phyloP scores from a whole-genome alignment of 2,797 vertebrate species.

The Danio aesculapii region DNA sequence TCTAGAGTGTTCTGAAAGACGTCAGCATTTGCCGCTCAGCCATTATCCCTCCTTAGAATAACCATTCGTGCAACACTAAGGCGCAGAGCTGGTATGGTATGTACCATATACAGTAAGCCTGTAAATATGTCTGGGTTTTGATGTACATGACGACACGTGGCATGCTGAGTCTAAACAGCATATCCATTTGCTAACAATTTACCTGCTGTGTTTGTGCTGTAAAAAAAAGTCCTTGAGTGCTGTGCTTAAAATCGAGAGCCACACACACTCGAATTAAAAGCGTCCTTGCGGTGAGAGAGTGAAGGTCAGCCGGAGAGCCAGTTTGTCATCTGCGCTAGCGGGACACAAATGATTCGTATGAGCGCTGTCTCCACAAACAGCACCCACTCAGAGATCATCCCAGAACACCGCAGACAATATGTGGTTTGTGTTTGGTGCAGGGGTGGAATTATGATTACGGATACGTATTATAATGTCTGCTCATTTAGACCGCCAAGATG shows the following conservation, averaged over 20 bases:
- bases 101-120: background rate
- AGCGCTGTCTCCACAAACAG: conserved; percentile 17
- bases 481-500: background rate
- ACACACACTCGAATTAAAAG: conserved; percentile 32
- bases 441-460: conserved; percentile 29
- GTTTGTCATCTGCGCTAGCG: conserved; percentile 46
- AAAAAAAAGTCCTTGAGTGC: conserved; percentile 25
- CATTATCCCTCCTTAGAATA: conserved; percentile 11
- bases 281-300: conserved; percentile 7
- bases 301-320: conserved; percentile 53
- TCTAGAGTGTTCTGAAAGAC: background rate
- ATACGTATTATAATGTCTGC: background rate
- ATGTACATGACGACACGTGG: conserved; percentile 18
- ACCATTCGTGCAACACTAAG: background rate
- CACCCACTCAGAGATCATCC: conserved; percentile 45
- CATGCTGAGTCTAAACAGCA: conserved; percentile 21
- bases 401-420: conserved; percentile 24
- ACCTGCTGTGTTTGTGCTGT: conserved; percentile 22
- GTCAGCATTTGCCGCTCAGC: background rate
- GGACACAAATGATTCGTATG: conserved; percentile 32
- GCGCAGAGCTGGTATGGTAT: conserved; percentile 17
- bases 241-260: background rate
- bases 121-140: conserved; percentile 23
- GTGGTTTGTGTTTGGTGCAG: conserved; percentile 8
- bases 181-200: conserved; percentile 35